Percentiles rank a stretch among this genome's conserved stretches.
phyloP scores from a whole-genome alignment of 2,888 invertebrate genomes.

The Strigamia crassipes region DNA sequence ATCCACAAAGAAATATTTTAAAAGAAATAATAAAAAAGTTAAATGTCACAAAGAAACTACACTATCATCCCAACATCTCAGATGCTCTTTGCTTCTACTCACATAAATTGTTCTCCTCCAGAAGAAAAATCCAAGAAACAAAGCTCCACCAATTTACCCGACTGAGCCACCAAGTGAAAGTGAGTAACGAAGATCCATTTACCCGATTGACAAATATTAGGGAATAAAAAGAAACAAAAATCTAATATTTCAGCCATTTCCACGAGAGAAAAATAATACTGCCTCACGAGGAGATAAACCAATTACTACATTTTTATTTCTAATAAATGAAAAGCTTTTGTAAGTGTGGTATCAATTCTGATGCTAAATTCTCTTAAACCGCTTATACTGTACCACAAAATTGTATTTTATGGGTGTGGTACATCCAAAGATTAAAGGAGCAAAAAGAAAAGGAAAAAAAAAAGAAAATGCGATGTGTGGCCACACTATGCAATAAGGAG shows the following conservation, averaged over 20 bases:
- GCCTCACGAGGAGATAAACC: neutral
- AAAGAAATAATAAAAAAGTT: constrained; percentile 1
- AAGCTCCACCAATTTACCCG: neutral
- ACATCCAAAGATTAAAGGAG: neutral
- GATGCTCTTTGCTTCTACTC: neutral
- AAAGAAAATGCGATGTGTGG: neutral
- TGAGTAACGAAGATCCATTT: neutral
- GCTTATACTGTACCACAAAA: neutral
- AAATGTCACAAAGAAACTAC: neutral
- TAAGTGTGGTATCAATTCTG: neutral
- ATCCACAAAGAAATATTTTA: neutral
- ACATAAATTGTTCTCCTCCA: constrained; percentile 29
- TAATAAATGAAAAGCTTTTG: neutral
- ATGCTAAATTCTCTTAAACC: neutral
- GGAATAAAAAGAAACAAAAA: neutral
- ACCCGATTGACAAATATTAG: neutral
- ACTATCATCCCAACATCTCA: neutral
- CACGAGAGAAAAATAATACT: neutral
- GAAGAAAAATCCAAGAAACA: neutral
- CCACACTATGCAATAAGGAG: neutral
- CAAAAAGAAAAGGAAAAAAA: neutral
- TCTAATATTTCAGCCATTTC: neutral
- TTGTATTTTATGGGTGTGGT: neutral
- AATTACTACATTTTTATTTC: neutral
- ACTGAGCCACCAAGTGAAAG: neutral